Conservation (phyloP, 2,113 vertebrate genomes). For the Diadophis punctatus region DNA sequence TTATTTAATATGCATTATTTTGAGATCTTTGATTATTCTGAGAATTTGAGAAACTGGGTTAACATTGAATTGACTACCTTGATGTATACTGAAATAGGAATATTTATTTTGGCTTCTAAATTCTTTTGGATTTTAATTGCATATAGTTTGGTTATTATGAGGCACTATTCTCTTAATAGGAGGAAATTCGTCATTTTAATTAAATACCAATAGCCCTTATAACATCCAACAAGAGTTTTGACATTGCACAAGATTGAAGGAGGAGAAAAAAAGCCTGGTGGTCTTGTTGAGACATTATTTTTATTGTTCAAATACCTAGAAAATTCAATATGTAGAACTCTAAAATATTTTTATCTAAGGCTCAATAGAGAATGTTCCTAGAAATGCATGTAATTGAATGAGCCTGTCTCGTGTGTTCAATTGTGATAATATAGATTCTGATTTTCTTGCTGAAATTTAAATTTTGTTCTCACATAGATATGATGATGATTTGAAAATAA, state of each 20-base stretch:
- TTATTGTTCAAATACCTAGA: neutral
- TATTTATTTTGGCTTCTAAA: neutral
- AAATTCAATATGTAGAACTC: neutral
- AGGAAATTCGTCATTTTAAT: neutral
- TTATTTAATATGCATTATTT: constrained; percentile 37
- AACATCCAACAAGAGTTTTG: neutral
- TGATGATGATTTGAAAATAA: neutral
- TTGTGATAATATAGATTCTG: neutral
- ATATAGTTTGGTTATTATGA: neutral
- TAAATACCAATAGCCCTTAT: neutral
- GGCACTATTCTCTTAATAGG: neutral
- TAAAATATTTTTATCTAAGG: neutral
- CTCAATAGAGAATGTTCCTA: neutral
- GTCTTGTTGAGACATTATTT: neutral
- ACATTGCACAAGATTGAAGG: neutral
- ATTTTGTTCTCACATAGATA: neutral
- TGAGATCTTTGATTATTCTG: neutral
- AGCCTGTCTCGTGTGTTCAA: neutral
- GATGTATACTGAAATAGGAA: neutral
- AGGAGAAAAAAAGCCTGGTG: neutral
- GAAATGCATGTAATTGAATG: neutral
- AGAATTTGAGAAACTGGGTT: neutral
- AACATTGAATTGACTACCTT: neutral
- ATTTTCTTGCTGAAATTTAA: neutral
- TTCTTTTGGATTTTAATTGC: neutral